These are phyloP conservation scores for Montipora sp. DNA, from an alignment of 64 coral and sea anemone species.

Conservation along the genomic window DNA sequence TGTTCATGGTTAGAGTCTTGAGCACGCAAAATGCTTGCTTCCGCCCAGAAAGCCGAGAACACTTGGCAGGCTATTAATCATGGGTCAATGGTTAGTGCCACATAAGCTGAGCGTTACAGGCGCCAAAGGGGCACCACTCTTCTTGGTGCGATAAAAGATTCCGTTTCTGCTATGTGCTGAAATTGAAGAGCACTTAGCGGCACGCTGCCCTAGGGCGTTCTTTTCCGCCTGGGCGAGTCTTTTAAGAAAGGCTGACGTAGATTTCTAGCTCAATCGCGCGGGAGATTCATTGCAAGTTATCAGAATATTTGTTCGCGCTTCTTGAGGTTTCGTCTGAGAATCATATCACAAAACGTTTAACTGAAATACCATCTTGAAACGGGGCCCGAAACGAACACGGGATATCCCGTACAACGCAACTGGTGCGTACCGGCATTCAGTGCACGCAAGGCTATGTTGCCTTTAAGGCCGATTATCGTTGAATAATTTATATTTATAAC, in stretches of 20 bases:
- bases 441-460: background rate
- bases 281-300: slow-evolving; percentile 51
- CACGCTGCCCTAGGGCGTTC: slow-evolving; percentile 5
- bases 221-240: background rate
- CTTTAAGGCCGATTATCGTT: too few relatives aligned
- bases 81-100: slow-evolving; percentile 35
- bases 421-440: background rate
- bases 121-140: slow-evolving; percentile 30
- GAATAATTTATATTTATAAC: background rate
- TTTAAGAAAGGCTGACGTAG: slow-evolving; percentile 16
- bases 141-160: slow-evolving; percentile 13
- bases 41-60: background rate
- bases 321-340: background rate
- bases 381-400: background rate
- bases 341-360: background rate
- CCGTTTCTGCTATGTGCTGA: slow-evolving; percentile 45
- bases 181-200: background rate
- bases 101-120: slow-evolving; percentile 1
- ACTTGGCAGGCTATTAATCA: slow-evolving; percentile 43
- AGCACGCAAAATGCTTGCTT: slow-evolving; percentile 16
- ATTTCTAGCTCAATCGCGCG: slow-evolving; percentile 33
- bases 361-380: background rate
- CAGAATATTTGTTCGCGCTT: slow-evolving; percentile 19
- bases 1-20: background rate
- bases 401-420: background rate